These are phyloP conservation scores for Eretmochelys imbricata DNA, from an alignment of 2,113 vertebrate genomes.

Conservation along the genomic window DNA sequence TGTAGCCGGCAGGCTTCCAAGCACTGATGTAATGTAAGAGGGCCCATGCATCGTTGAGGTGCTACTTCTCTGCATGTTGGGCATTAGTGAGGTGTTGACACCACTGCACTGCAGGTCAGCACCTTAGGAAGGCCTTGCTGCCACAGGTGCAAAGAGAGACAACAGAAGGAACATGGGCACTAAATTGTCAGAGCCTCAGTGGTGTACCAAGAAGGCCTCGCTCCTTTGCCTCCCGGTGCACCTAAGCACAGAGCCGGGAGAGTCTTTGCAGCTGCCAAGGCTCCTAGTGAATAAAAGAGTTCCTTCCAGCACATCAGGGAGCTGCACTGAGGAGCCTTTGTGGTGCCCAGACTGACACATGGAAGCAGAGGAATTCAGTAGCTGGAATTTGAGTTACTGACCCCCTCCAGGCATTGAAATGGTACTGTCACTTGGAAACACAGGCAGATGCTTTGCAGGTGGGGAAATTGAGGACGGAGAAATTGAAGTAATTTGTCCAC, in stretches of 20 bases:
- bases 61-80: too few species aligned
- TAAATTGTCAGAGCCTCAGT: neutral
- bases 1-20: fast-evolving
- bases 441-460: fast-evolving
- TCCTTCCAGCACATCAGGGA: fast-evolving
- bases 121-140: fast-evolving
- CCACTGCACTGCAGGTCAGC: neutral
- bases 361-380: neutral
- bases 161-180: neutral
- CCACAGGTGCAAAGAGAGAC: neutral
- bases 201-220: neutral
- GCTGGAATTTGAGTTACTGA: too few species aligned
- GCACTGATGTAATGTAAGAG: neutral
- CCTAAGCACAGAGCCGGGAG: neutral
- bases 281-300: neutral
- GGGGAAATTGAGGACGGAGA: neutral
- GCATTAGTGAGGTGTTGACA: neutral
- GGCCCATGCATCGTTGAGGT: neutral
- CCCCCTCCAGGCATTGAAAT: neutral
- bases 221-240: neutral
- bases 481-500: neutral
- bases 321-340: neutral
- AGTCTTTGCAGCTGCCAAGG: neutral
- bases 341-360: neutral
- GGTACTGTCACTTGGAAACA: neutral